Percentiles rank a stretch among this genome's conserved stretches.
Conservation (phyloP, 2,797 vertebrate species). For the Adrianichthys oophorus region DNA sequence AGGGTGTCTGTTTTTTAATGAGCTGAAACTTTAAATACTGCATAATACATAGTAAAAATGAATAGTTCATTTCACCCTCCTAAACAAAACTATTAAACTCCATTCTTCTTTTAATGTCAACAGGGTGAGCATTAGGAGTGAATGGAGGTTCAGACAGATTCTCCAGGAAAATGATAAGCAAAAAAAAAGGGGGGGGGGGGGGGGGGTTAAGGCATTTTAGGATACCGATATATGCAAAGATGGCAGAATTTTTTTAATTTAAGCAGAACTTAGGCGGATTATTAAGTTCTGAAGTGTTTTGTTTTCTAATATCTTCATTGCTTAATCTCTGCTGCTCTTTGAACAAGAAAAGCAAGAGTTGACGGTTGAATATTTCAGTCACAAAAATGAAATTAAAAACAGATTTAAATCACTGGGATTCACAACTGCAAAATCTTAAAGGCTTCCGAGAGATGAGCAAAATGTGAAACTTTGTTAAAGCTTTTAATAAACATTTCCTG, state of each 20-base stretch:
- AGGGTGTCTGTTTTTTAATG: slow-evolving; percentile 97
- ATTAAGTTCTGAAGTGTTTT: slow-evolving; percentile 20
- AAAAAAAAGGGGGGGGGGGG: slow-evolving; percentile 47
- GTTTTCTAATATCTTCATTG: slow-evolving; percentile 6
- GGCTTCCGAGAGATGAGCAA: too few species aligned
- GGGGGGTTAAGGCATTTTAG: neutral
- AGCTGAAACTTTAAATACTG: slow-evolving; percentile 99
- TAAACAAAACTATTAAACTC: slow-evolving; percentile 94
- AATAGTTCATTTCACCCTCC: slow-evolving; percentile 97
- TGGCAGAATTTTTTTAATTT: slow-evolving; percentile 32
- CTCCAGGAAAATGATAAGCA: slow-evolving; percentile 60
- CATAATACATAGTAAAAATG: slow-evolving; percentile 99
- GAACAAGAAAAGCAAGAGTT: slow-evolving; percentile 26
- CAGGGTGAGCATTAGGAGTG: slow-evolving; percentile 93
- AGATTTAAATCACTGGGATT: too few species aligned
- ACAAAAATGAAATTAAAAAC: slow-evolving; percentile 10
- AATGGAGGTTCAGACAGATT: slow-evolving; percentile 65
- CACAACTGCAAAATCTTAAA: too few species aligned
- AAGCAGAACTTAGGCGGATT: slow-evolving; percentile 18
- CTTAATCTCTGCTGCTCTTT: slow-evolving; percentile 22
- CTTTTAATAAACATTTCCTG: neutral
- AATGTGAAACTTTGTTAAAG: neutral
- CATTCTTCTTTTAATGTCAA: slow-evolving; percentile 97
- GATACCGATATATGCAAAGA: slow-evolving; percentile 28
- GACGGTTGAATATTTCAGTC: slow-evolving; percentile 66